phyloP scores from a whole-genome alignment of 64 coral and sea anemone genomes.

The Cladopsammia gracilis region DNA sequence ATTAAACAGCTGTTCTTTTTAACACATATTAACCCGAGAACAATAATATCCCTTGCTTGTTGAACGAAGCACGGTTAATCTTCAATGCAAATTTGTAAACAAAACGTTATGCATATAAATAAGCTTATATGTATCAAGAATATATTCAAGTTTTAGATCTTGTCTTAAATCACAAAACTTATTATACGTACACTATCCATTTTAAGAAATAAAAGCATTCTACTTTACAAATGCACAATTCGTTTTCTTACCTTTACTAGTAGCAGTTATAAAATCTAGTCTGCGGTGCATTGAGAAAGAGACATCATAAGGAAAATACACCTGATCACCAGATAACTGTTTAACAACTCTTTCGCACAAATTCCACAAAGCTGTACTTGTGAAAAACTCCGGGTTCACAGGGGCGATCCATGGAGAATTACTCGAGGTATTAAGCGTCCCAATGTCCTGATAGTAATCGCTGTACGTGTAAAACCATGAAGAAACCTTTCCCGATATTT shows the following conservation, averaged over 20 bases:
- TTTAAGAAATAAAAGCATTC: no score
- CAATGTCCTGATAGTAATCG: constrained; percentile 65
- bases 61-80: neutral
- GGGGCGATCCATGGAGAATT: constrained; percentile 87
- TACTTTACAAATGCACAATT: neutral
- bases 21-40: neutral
- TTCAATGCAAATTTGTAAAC: neutral
- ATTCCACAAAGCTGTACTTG: constrained; percentile 69
- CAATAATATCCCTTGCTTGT: neutral
- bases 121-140: no score
- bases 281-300: constrained; percentile 78
- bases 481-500: constrained; percentile 69
- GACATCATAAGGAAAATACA: constrained; percentile 71
- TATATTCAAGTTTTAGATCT: no score
- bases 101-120: neutral
- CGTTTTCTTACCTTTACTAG: constrained; percentile 6
- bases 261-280: constrained; percentile 82
- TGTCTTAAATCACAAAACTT: no score
- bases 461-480: constrained; percentile 75
- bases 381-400: constrained; percentile 75
- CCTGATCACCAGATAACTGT: constrained; percentile 62
- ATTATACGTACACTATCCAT: no score
- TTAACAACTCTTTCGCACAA: constrained; percentile 20
- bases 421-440: constrained; percentile 54
- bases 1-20: neutral